Conservation (phyloP, 2,113 vertebrate species). For the human (Homo sapiens) region GRCh38 chr2:115888001-115888500, state of each 20-base stretch:
- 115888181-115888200: neutral
- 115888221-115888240: neutral
- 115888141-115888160: neutral
- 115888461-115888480: neutral
- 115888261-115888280: neutral
- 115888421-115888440: neutral
- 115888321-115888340: neutral
- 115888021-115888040: neutral
- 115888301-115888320: neutral
- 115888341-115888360: neutral
- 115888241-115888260: neutral
- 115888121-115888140: neutral
- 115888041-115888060: neutral
- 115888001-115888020: neutral
- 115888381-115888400: neutral
- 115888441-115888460: neutral
- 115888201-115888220: neutral
- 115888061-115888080: neutral
- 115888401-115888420: neutral
- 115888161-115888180: neutral
- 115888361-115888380: neutral
- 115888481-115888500: neutral
- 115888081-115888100: neutral
- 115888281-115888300: neutral
- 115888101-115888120: neutral